Conservation (phyloP, 2,113 vertebrate genomes). For the Arenaria interpres region DNA sequence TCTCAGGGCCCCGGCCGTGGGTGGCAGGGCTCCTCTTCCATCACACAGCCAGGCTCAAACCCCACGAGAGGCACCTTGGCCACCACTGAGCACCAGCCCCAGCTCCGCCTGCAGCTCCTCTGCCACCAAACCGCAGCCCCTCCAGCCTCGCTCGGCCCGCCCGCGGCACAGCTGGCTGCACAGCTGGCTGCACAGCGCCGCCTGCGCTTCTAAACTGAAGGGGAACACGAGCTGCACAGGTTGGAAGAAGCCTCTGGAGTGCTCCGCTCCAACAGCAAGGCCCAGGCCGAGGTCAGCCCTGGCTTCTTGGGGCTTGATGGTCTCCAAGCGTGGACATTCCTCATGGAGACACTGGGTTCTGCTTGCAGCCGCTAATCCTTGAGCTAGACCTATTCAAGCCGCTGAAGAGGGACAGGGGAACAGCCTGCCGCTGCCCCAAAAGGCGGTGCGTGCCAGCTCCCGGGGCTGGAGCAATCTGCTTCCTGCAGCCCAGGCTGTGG, state of each 20-base stretch:
- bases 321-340: background rate
- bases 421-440: background rate
- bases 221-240: fast-evolving
- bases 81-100: background rate
- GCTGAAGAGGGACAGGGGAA: background rate
- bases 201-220: background rate
- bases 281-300: fast-evolving
- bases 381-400: background rate
- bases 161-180: background rate
- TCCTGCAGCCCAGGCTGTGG: background rate
- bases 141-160: background rate
- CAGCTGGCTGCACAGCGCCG: no score
- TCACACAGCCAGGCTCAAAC: fast-evolving
- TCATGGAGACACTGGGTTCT: background rate
- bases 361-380: background rate
- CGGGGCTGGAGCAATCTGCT: no score
- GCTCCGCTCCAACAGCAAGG: background rate
- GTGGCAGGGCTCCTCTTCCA: background rate
- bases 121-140: background rate
- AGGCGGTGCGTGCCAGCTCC: fast-evolving
- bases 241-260: background rate
- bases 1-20: fast-evolving
- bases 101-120: background rate
- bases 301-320: background rate
- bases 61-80: background rate